Conservation (phyloP, 1,140 invertebrate species). For the Vanessa tameamea region DNA sequence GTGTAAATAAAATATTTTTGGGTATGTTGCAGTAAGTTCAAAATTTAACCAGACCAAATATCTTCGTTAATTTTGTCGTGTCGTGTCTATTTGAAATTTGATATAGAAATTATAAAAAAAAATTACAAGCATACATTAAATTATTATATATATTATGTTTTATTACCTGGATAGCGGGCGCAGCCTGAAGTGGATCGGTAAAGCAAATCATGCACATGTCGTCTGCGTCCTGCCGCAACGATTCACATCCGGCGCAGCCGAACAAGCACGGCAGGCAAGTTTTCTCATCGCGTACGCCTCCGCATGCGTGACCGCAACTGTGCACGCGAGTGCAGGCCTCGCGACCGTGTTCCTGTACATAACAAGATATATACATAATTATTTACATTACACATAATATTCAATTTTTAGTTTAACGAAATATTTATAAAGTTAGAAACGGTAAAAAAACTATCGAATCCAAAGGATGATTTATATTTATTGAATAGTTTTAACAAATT, state of each 20-base stretch:
- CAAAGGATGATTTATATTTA: too few species aligned
- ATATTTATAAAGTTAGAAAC: too few species aligned
- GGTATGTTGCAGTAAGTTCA: too few species aligned
- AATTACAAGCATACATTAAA: too few species aligned
- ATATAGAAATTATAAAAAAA: too few species aligned
- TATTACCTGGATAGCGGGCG: conserved; percentile 93
- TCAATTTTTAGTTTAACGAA: too few species aligned
- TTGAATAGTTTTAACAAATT: too few species aligned
- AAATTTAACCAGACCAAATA: too few species aligned
- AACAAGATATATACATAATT: not conserved
- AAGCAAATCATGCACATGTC: conserved; percentile 99
- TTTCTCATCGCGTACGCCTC: conserved; percentile 92
- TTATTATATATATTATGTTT: not conserved
- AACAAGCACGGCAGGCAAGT: conserved; percentile 94
- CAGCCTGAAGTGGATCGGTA: conserved; percentile 95
- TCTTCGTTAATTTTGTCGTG: too few species aligned
- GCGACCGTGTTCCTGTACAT: conserved; percentile 89
- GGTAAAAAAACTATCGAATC: too few species aligned
- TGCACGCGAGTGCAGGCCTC: conserved; percentile 92
- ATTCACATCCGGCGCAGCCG: conserved; percentile 84
- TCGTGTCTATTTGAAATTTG: too few species aligned
- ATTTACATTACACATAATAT: not conserved
- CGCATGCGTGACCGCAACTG: conserved; percentile 95
- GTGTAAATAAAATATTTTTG: too few species aligned
- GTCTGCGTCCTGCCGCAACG: conserved; percentile 96